Percentiles rank a stretch among this genome's conserved stretches.
Conservation (phyloP, 2,888 invertebrate species). For the Ormyrus rosae region DNA sequence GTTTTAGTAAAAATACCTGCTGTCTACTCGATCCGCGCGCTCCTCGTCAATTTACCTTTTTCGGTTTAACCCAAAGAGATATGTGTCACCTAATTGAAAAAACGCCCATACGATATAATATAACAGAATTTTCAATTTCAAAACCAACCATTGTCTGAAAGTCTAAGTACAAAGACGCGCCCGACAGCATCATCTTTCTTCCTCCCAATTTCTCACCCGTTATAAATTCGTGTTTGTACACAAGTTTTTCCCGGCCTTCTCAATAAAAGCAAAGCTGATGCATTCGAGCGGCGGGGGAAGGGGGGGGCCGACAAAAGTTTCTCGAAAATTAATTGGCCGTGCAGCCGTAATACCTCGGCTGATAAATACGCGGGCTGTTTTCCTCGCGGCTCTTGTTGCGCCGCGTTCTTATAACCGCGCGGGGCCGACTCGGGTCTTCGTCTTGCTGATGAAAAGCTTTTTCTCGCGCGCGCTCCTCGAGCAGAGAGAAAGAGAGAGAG, state of each 20-base stretch:
- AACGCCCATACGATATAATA: no score
- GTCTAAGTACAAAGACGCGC: no score
- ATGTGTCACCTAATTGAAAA: no score
- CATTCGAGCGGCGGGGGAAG: not conserved
- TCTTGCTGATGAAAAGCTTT: slow-evolving; percentile 55
- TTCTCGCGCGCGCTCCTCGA: slow-evolving; percentile 1
- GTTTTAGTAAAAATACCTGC: no score
- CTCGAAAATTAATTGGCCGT: slow-evolving; percentile 48
- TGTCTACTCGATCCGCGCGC: no score
- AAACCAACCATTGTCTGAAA: no score
- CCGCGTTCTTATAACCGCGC: not conserved
- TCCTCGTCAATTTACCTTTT: no score
- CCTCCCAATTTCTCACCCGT: not conserved
- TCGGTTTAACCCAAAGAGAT: no score
- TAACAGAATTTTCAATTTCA: no score
- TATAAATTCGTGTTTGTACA: not conserved
- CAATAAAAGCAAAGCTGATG: not conserved
- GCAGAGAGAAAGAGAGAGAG: not conserved
- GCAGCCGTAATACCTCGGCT: slow-evolving; percentile 26
- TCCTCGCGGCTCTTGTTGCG: not conserved
- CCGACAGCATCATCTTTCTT: not conserved
- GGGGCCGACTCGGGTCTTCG: slow-evolving; percentile 27
- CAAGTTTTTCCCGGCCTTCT: not conserved
- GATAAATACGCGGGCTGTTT: slow-evolving; percentile 38
- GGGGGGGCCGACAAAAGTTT: not conserved